These are phyloP conservation scores for Eudemis profundana DNA, from an alignment of 2,888 invertebrate genomes.

Conservation along the genomic window DNA sequence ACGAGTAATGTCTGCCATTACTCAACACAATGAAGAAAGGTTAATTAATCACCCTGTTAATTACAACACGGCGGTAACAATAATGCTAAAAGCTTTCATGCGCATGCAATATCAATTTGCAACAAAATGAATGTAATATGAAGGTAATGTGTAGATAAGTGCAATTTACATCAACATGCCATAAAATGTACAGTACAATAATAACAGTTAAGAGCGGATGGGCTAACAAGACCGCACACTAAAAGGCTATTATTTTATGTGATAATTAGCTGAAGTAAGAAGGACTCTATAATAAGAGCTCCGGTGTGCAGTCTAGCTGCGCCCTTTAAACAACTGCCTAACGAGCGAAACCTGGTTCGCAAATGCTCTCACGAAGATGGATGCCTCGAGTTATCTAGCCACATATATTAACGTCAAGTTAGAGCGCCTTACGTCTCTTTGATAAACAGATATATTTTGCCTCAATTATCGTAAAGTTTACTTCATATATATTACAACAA, in stretches of 20 bases:
- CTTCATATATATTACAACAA: constrained; percentile 3
- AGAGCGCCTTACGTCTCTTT: constrained; percentile 26
- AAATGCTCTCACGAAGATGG: constrained; percentile 30
- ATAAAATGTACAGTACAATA: constrained; percentile 22
- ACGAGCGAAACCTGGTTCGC: constrained; percentile 35
- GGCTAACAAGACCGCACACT: constrained; percentile 19
- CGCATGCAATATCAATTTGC: constrained; percentile 31
- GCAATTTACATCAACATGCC: constrained; percentile 28
- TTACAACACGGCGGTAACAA: constrained; percentile 23
- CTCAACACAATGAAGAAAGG: constrained; percentile 32
- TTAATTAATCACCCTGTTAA: constrained; percentile 38
- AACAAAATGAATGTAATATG: constrained; percentile 16
- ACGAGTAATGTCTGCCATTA: constrained; percentile 25
- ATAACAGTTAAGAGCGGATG: constrained; percentile 20
- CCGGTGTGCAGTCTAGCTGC: constrained; percentile 19
- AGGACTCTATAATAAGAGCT: constrained; percentile 22
- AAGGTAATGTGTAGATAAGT: constrained; percentile 27
- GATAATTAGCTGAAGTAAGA: constrained; percentile 25
- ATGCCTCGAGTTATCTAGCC: constrained; percentile 30
- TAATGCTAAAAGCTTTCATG: constrained; percentile 39
- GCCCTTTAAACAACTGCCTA: constrained; percentile 36
- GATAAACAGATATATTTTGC: constrained; percentile 23
- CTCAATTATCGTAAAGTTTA: neutral
- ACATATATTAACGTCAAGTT: constrained; percentile 39
- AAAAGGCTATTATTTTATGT: constrained; percentile 28